Evolutionary conservation across 2,113 vertebrate genomes (phyloP).

Genomic region (Ochotona curzoniae): DNA sequence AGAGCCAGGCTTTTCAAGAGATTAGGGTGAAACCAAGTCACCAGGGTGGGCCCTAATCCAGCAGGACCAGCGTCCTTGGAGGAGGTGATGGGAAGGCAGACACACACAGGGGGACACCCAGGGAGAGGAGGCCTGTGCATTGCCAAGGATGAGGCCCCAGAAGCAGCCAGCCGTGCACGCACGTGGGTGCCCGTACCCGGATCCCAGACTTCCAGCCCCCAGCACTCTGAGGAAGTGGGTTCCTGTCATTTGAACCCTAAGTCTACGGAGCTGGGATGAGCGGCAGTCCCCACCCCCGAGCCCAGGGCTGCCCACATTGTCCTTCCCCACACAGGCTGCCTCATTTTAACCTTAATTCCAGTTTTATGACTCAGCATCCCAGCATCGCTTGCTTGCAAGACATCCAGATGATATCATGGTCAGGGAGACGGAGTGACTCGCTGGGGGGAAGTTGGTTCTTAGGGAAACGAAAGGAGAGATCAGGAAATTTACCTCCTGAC

Average conservation of each 20-base stretch:
- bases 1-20: not conserved
- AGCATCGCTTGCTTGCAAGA: conserved; percentile 44
- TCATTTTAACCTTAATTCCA: not conserved
- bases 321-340: not conserved
- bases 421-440: conserved; percentile 55
- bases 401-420: conserved; percentile 30
- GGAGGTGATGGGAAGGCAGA: not conserved
- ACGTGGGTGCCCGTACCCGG: not conserved
- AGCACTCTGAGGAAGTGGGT: rapidly evolving
- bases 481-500: conserved; percentile 31
- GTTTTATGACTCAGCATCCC: conserved; percentile 62
- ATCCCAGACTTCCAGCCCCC: too few species aligned
- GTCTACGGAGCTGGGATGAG: not conserved
- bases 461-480: not conserved
- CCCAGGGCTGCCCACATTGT: too few species aligned
- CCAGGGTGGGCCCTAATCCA: not conserved
- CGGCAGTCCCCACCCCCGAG: too few species aligned
- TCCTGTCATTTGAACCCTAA: not conserved
- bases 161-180: not conserved
- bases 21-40: not conserved
- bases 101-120: not conserved
- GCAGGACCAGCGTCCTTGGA: not conserved
- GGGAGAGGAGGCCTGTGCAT: rapidly evolving
- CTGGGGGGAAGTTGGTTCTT: not conserved
- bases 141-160: not conserved